These are phyloP conservation scores for Hippocampus zosterae DNA, from an alignment of 2,113 vertebrate species.

Conservation along the genomic window DNA sequence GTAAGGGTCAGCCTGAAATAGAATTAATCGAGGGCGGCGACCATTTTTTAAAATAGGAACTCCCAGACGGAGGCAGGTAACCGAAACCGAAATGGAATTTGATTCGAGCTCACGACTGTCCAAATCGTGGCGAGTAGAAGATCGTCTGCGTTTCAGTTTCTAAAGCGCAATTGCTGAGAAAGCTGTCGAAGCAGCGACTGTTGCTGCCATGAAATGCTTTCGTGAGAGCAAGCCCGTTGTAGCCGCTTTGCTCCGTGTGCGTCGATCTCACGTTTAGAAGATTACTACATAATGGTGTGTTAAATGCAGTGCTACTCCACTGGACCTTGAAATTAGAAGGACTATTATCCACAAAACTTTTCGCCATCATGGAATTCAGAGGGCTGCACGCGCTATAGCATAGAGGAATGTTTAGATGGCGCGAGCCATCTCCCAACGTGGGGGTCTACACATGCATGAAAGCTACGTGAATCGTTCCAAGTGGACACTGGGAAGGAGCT, in stretches of 20 bases:
- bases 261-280: conserved; percentile 26
- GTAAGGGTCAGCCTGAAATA: conserved; percentile 53
- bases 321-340: conserved; percentile 50
- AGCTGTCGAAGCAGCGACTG: conserved; percentile 22
- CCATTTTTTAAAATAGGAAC: conserved; percentile 34
- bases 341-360: conserved; percentile 36
- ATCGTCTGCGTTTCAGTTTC: conserved; percentile 2
- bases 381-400: too few relatives aligned
- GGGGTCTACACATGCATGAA: too few relatives aligned
- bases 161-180: conserved; percentile 27
- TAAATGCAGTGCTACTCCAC: conserved; percentile 27
- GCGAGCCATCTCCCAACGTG: too few relatives aligned
- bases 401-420: too few relatives aligned
- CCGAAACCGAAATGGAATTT: conserved; percentile 10
- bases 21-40: conserved; percentile 30
- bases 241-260: conserved; percentile 31
- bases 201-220: conserved; percentile 42
- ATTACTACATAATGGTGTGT: conserved; percentile 47
- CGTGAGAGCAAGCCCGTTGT: conserved; percentile 42
- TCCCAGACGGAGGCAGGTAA: conserved; percentile 19
- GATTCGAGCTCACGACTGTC: conserved; percentile 14
- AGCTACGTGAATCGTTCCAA: too few relatives aligned
- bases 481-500: too few relatives aligned
- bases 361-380: conserved; percentile 39
- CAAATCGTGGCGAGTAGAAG: conserved; percentile 1